A percentile compares a stretch with the other conserved stretches of the same genome.
Evolutionary conservation across 2,113 vertebrate genomes (phyloP).

Genomic region (Micromys minutus): DNA sequence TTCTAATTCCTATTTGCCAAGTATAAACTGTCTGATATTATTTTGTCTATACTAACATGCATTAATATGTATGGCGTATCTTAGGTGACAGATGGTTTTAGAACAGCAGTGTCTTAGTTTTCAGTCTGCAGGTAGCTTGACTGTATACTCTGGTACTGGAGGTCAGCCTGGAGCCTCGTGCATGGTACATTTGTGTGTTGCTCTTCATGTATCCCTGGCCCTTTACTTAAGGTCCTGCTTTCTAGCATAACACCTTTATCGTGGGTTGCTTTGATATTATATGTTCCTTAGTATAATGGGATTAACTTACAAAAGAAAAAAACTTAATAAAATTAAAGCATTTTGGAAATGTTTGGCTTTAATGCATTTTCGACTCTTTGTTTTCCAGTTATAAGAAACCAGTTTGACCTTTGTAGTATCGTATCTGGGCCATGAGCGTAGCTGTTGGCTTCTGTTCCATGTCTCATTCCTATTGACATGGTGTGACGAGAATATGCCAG

Average conservation of each 20-base stretch:
- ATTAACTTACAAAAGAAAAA: constrained; percentile 4
- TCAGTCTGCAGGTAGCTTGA: constrained; percentile 24
- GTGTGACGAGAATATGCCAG: neutral
- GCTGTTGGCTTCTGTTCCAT: neutral
- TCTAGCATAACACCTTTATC: constrained; percentile 23
- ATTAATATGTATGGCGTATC: neutral
- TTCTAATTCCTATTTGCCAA: constrained; percentile 68
- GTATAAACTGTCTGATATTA: constrained; percentile 72
- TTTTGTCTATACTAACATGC: constrained; percentile 72
- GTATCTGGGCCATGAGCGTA: neutral
- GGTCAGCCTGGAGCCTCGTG: neutral
- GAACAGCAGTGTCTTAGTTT: constrained; percentile 40
- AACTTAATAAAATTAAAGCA: constrained; percentile 48
- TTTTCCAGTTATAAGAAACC: neutral
- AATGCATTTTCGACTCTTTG: constrained; percentile 36
- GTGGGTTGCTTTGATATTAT: constrained; percentile 19
- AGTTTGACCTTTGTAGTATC: neutral
- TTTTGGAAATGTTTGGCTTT: constrained; percentile 25
- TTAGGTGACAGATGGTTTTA: constrained; percentile 19
- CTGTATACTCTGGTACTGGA: neutral
- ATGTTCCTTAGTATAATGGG: neutral
- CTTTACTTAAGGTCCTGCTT: constrained; percentile 42
- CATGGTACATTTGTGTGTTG: neutral
- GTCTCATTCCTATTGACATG: constrained; percentile 25
- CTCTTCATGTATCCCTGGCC: neutral